Evolutionary conservation across 2,113 vertebrate genomes (phyloP).

Genomic region (Dicaeum eximium): DNA sequence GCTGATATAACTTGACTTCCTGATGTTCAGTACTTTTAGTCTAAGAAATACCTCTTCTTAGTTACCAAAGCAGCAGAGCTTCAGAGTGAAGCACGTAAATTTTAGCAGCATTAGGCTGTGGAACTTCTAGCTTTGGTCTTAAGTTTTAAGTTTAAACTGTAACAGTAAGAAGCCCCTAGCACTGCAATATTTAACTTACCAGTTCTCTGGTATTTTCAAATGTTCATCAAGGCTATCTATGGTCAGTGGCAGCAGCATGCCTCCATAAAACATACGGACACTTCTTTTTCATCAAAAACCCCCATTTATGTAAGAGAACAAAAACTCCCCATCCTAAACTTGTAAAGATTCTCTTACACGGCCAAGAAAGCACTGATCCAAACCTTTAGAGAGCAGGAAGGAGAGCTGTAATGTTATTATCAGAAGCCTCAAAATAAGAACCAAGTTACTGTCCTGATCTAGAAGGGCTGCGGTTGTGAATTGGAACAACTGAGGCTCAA

Average conservation of each 20-base stretch:
- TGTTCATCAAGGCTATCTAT: background rate
- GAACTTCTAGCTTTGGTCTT: background rate
- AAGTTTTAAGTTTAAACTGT: background rate
- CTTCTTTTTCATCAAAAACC: rapidly evolving
- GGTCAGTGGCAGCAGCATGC: background rate
- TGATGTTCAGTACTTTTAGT: constrained; percentile 30
- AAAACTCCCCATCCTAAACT: background rate
- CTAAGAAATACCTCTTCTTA: background rate
- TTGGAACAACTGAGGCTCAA: background rate
- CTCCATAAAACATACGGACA: background rate
- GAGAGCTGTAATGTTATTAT: background rate
- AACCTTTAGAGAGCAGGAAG: background rate
- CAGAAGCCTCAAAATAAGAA: background rate
- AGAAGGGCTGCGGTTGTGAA: background rate
- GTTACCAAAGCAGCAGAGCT: background rate
- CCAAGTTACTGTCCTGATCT: background rate
- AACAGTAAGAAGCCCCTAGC: background rate
- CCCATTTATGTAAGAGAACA: background rate
- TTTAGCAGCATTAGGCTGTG: background rate
- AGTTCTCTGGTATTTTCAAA: background rate
- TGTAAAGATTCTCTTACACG: background rate
- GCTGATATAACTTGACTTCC: constrained; percentile 32
- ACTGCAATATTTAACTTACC: background rate
- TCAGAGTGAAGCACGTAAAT: background rate
- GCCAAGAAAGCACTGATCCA: background rate